A percentile compares a stretch with the other conserved stretches of the same genome.
Evolutionary conservation across 2,113 vertebrate genomes (phyloP).

Genomic region (Austrofundulus limnaeus): DNA sequence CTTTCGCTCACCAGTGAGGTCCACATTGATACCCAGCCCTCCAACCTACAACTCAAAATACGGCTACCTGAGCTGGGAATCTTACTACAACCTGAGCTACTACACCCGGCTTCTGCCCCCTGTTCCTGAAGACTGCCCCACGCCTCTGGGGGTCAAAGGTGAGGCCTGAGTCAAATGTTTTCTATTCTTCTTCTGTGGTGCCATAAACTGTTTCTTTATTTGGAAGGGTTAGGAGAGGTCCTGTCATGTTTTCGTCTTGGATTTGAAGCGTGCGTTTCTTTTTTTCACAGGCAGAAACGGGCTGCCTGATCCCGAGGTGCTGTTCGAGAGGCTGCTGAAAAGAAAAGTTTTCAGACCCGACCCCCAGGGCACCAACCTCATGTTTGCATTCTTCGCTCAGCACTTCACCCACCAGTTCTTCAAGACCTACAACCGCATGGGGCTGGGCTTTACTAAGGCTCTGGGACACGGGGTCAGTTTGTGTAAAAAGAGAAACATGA

Average conservation of each 20-base stretch:
- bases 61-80: slow-evolving; percentile 93
- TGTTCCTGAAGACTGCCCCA: slow-evolving; percentile 88
- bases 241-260: slow-evolving; percentile 10
- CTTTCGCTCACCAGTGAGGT: slow-evolving; percentile 77
- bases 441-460: slow-evolving; percentile 90
- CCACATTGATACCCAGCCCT: slow-evolving; percentile 90
- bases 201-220: too few relatives aligned
- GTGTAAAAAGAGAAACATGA: not conserved
- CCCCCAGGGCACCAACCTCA: slow-evolving; percentile 88
- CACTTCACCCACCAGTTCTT: slow-evolving; percentile 99
- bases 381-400: slow-evolving; percentile 98
- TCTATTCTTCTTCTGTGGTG: too few relatives aligned
- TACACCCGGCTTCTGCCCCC: slow-evolving; percentile 92
- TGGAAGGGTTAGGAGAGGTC: slow-evolving; percentile 7
- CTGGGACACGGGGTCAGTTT: slow-evolving; percentile 89
- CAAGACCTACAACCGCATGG: slow-evolving; percentile 92
- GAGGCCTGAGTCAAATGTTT: not conserved
- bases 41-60: slow-evolving; percentile 92
- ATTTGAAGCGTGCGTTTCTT: not conserved
- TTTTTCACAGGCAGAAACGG: slow-evolving; percentile 79
- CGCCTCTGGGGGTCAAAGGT: slow-evolving; percentile 91
- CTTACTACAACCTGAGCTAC: slow-evolving; percentile 91
- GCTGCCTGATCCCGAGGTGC: slow-evolving; percentile 83
- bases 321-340: slow-evolving; percentile 84
- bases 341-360: slow-evolving; percentile 86